These are phyloP conservation scores for Phrynosoma platyrhinos DNA, from an alignment of 2,113 vertebrate genomes.

Conservation along the genomic window DNA sequence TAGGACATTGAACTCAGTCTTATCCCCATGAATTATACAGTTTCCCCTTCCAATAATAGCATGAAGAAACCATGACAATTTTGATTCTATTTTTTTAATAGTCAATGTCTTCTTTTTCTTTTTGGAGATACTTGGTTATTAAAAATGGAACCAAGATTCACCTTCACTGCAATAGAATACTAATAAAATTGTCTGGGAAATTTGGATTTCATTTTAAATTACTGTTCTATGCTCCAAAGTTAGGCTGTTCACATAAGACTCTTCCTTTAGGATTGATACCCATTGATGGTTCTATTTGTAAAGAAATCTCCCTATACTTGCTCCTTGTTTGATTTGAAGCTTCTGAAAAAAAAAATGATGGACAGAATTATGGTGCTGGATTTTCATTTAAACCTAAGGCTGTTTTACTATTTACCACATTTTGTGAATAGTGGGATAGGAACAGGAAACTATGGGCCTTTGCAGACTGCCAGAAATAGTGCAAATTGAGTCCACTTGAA, in stretches of 20 bases:
- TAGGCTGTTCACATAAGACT: slow-evolving; percentile 6
- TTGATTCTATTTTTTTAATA: slow-evolving; percentile 52
- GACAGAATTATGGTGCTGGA: not conserved
- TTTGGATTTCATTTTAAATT: slow-evolving; percentile 47
- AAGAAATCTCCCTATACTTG: not conserved
- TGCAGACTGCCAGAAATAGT: too few species aligned
- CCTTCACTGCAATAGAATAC: slow-evolving; percentile 16
- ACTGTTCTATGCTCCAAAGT: slow-evolving; percentile 18
- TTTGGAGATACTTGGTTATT: slow-evolving; percentile 38
- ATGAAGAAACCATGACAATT: slow-evolving; percentile 31
- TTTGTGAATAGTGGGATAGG: slow-evolving; percentile 15
- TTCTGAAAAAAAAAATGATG: not conserved
- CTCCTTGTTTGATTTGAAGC: not conserved
- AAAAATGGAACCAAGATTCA: slow-evolving; percentile 11
- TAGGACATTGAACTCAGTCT: slow-evolving; percentile 24
- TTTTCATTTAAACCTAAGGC: slow-evolving; percentile 15
- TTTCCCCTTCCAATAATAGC: slow-evolving; percentile 24
- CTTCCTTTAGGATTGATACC: not conserved
- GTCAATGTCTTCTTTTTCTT: not conserved
- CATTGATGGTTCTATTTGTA: slow-evolving; percentile 17
- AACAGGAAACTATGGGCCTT: too few species aligned
- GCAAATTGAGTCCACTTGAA: too few species aligned
- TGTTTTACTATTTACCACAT: slow-evolving; percentile 25
- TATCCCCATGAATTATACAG: slow-evolving; percentile 38
- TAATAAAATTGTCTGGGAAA: slow-evolving; percentile 27